These are phyloP conservation scores for Calyptommatus sinebrachiatus DNA, from an alignment of 2,113 vertebrate genomes.

Conservation along the genomic window DNA sequence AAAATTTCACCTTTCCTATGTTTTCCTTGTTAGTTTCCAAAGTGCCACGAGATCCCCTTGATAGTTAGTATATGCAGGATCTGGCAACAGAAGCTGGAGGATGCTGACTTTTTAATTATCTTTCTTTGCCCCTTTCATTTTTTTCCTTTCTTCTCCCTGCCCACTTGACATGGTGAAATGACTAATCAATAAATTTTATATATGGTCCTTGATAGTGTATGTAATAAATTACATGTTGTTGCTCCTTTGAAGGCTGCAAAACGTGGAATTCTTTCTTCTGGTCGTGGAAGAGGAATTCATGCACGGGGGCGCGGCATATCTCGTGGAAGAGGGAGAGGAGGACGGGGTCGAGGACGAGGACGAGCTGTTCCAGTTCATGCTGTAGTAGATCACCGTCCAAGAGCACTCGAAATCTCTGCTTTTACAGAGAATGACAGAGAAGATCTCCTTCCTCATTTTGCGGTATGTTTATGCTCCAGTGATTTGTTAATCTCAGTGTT, in stretches of 20 bases:
- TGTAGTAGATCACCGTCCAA: constrained; percentile 90
- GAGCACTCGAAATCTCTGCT: constrained; percentile 87
- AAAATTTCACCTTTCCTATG: not conserved
- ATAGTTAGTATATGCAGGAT: too few species aligned
- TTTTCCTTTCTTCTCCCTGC: too few species aligned
- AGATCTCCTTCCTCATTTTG: constrained; percentile 94
- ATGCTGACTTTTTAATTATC: too few species aligned
- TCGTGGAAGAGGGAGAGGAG: constrained; percentile 78
- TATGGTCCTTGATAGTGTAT: too few species aligned
- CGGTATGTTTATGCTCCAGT: constrained; percentile 77
- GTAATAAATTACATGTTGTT: not conserved
- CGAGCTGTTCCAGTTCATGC: constrained; percentile 81
- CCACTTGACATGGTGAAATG: not conserved
- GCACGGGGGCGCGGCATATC: constrained; percentile 79
- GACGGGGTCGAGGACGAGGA: constrained; percentile 82
- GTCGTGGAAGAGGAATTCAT: constrained; percentile 83
- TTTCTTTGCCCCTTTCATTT: too few species aligned
- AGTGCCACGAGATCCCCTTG: too few species aligned
- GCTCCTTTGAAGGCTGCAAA: constrained; percentile 84
- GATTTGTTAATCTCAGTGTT: not conserved
- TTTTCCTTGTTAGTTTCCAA: not conserved
- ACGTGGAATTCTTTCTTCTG: constrained; percentile 86
- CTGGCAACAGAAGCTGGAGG: too few species aligned
- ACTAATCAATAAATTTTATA: too few species aligned
- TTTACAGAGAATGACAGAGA: constrained; percentile 86